phyloP scores from a whole-genome alignment of 2,888 invertebrate species.

The Standfussiana lucernea region DNA sequence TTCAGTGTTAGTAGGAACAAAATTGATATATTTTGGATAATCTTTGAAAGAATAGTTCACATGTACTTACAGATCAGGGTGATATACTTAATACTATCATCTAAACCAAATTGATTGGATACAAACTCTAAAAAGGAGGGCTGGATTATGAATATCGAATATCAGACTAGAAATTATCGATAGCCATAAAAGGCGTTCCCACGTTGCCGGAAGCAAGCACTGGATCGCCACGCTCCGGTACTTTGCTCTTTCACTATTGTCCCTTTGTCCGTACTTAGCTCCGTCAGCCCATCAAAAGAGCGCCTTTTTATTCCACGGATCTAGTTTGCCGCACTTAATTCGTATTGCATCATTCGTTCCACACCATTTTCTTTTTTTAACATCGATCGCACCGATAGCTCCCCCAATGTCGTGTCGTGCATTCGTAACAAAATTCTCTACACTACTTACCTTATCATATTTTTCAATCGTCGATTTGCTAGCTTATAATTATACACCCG shows the following conservation, averaged over 20 bases:
- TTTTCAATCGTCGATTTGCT: conserved; percentile 67
- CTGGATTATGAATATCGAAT: conserved; percentile 73
- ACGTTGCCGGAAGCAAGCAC: conserved; percentile 85
- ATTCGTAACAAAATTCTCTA: conserved; percentile 69
- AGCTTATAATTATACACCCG: conserved; percentile 67
- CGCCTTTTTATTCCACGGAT: conserved; percentile 82
- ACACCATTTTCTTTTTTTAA: conserved; percentile 80
- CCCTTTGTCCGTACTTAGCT: conserved; percentile 85
- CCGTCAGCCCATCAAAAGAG: conserved; percentile 84
- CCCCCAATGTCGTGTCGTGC: conserved; percentile 72
- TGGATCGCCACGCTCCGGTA: conserved; percentile 88
- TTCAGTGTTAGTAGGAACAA: background rate
- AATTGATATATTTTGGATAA: background rate
- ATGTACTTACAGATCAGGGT: background rate
- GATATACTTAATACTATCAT: conserved; percentile 11
- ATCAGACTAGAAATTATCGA: conserved; percentile 78
- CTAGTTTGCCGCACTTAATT: conserved; percentile 87
- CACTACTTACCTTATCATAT: conserved; percentile 71
- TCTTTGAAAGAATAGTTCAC: background rate
- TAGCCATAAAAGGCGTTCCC: conserved; percentile 85
- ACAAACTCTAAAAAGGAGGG: conserved; percentile 31
- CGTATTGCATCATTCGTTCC: conserved; percentile 86
- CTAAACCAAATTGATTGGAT: conserved; percentile 37
- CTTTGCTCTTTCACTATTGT: conserved; percentile 87
- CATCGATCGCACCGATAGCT: conserved; percentile 76